These are phyloP conservation scores for Thunnus albacares DNA, from an alignment of 2,797 vertebrate species.

Conservation along the genomic window DNA sequence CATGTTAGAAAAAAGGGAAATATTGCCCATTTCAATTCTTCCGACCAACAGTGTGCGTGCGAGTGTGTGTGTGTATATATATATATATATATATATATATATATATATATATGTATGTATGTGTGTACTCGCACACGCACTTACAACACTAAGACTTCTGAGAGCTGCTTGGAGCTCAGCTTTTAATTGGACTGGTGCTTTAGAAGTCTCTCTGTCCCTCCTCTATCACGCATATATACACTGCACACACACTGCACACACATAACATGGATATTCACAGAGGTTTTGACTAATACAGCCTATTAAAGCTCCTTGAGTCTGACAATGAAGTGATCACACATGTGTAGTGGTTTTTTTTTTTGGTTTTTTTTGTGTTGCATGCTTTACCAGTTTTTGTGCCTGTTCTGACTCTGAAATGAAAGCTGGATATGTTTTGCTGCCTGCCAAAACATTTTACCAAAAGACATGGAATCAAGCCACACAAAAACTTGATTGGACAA, in stretches of 20 bases:
- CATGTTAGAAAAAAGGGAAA: too few species aligned
- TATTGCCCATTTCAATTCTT: too few species aligned
- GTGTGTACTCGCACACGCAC: background rate
- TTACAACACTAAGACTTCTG: slow-evolving; percentile 6
- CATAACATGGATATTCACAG: background rate
- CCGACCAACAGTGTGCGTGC: too few species aligned
- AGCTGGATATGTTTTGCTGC: background rate
- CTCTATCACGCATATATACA: slow-evolving; percentile 24
- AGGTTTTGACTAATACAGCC: slow-evolving; percentile 24
- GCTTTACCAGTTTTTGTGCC: background rate
- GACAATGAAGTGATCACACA: slow-evolving; percentile 1
- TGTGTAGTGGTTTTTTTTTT: too few species aligned
- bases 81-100: background rate
- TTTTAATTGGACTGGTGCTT: slow-evolving; percentile 70
- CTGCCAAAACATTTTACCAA: background rate
- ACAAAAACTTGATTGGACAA: background rate
- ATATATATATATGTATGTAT: too few species aligned
- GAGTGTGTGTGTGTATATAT: background rate
- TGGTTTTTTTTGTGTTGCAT: background rate
- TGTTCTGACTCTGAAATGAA: slow-evolving; percentile 2
- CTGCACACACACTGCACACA: background rate
- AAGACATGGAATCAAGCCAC: background rate
- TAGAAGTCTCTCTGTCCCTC: slow-evolving; percentile 50
- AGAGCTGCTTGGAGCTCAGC: slow-evolving; percentile 14
- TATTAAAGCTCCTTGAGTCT: background rate